These are phyloP conservation scores for Schizopygopsis pylzovi DNA, from an alignment of 2,797 vertebrate genomes.

Conservation along the genomic window DNA sequence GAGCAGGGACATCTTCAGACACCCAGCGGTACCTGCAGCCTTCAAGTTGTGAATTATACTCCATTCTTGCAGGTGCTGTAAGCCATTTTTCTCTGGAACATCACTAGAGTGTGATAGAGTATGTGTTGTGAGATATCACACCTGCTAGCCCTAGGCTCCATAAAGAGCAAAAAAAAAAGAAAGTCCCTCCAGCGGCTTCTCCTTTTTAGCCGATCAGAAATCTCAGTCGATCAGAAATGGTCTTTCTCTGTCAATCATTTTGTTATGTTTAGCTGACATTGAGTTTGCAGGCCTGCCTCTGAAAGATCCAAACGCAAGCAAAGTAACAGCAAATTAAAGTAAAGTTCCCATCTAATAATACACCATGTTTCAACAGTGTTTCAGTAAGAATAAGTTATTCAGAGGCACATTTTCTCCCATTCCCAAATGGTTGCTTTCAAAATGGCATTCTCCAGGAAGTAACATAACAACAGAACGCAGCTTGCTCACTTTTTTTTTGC, in stretches of 20 bases:
- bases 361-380: neutral
- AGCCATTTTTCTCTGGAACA: neutral
- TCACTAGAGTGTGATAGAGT: neutral
- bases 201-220: neutral
- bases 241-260: neutral
- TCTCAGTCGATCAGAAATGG: neutral
- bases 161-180: neutral
- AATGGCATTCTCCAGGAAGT: neutral
- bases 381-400: neutral
- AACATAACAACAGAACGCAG: neutral
- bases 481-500: neutral
- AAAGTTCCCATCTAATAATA: neutral
- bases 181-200: neutral
- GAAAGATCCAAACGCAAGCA: neutral
- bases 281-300: neutral
- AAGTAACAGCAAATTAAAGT: neutral
- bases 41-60: neutral
- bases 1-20: conserved; percentile 41
- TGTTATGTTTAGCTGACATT: neutral
- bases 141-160: neutral
- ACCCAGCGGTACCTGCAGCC: neutral
- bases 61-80: neutral
- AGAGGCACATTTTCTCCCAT: neutral
- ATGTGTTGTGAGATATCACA: neutral
- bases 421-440: neutral